Evolutionary conservation across 2,888 invertebrate genomes (phyloP).

Genomic region (Amphipyra tragopoginis): DNA sequence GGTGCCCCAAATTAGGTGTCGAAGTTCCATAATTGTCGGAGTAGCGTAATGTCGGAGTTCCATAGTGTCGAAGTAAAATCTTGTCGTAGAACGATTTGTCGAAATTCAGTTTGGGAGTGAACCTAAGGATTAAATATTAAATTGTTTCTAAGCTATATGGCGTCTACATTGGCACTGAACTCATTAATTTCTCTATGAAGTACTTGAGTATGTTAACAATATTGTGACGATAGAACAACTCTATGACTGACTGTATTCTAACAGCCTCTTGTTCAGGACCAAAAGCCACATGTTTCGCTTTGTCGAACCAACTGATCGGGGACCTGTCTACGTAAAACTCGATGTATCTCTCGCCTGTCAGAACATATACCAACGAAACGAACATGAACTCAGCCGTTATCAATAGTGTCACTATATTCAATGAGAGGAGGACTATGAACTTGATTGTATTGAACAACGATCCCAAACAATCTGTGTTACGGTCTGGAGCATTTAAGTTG

Average conservation of each 20-base stretch:
- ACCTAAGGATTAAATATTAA: not conserved
- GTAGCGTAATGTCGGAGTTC: too few species aligned
- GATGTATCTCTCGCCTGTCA: slow-evolving; percentile 71
- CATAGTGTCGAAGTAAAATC: too few species aligned
- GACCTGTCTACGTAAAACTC: slow-evolving; percentile 68
- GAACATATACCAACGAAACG: slow-evolving; percentile 62
- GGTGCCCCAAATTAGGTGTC: too few species aligned
- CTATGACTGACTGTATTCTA: slow-evolving; percentile 69
- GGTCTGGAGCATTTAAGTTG: slow-evolving; percentile 34
- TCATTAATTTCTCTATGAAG: slow-evolving; percentile 55
- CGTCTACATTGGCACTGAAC: slow-evolving; percentile 5
- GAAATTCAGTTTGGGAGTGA: too few species aligned
- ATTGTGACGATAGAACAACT: slow-evolving; percentile 70
- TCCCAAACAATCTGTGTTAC: slow-evolving; percentile 43
- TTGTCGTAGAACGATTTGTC: too few species aligned
- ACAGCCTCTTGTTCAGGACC: slow-evolving; percentile 71
- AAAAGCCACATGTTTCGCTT: slow-evolving; percentile 65
- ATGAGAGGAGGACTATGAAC: slow-evolving; percentile 65
- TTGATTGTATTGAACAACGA: slow-evolving; percentile 64
- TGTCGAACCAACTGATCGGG: slow-evolving; percentile 70
- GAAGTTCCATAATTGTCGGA: too few species aligned
- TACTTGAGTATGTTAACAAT: slow-evolving; percentile 72
- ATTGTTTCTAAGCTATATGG: not conserved
- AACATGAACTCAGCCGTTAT: slow-evolving; percentile 71
- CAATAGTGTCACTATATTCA: slow-evolving; percentile 68